A percentile compares a stretch with the other conserved stretches of the same genome.
phyloP scores from a whole-genome alignment of 1,140 invertebrate species.

The Himalopsyche phryganea region DNA sequence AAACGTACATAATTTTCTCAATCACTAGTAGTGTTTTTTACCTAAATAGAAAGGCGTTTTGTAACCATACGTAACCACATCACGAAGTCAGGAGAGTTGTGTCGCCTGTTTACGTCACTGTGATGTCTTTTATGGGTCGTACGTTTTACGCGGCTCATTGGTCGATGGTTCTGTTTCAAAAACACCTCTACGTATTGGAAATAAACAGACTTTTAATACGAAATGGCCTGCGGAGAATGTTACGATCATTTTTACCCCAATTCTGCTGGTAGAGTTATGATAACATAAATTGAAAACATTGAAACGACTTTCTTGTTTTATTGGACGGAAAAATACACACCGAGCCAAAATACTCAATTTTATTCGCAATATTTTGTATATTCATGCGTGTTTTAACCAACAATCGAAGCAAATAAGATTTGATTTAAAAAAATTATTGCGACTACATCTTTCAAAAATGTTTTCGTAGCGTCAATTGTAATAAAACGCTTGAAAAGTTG shows the following conservation, averaged over 20 bases:
- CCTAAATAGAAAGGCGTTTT: too few relatives aligned
- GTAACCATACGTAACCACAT: neutral
- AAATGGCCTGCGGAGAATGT: slow-evolving; percentile 13
- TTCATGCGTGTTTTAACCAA: slow-evolving; percentile 1
- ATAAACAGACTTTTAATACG: slow-evolving; percentile 29
- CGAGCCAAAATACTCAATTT: too few relatives aligned
- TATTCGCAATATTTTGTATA: too few relatives aligned
- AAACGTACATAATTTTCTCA: too few relatives aligned
- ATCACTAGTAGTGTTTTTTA: too few relatives aligned
- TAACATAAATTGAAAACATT: slow-evolving; percentile 29
- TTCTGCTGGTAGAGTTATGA: slow-evolving; percentile 24
- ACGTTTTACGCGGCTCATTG: slow-evolving; percentile 30
- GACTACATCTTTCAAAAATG: too few relatives aligned
- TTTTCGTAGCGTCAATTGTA: too few relatives aligned
- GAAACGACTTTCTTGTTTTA: slow-evolving; percentile 17
- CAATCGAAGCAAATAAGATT: too few relatives aligned
- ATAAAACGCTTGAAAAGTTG: too few relatives aligned
- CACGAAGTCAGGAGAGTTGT: neutral
- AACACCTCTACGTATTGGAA: slow-evolving; percentile 29
- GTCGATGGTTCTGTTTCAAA: slow-evolving; percentile 20
- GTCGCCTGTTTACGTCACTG: slow-evolving; percentile 26
- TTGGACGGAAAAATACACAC: neutral
- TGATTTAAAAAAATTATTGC: too few relatives aligned
- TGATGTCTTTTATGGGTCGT: slow-evolving; percentile 28
- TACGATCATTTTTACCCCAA: slow-evolving; percentile 25